Evolutionary conservation across 1,140 invertebrate genomes (phyloP).

Genomic region (Doryteuthis pealeii): DNA sequence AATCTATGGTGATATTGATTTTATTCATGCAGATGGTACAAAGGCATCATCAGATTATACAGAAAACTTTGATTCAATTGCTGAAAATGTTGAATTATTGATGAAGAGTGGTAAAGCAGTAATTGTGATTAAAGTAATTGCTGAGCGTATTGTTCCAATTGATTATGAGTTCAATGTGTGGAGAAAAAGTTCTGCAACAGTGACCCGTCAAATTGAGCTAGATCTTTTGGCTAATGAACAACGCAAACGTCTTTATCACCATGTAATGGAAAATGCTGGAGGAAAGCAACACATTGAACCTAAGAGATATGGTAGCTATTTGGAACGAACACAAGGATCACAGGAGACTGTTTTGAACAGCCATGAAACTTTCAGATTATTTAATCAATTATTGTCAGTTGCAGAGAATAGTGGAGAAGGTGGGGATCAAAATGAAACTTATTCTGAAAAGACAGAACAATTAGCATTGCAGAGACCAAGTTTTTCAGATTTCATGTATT

Average conservation of each 20-base stretch:
- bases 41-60: slow-evolving; percentile 26
- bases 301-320: background rate
- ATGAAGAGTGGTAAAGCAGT: slow-evolving; percentile 51
- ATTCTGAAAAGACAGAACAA: background rate
- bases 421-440: background rate
- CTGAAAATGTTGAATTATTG: slow-evolving; percentile 54
- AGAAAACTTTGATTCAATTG: slow-evolving; percentile 55
- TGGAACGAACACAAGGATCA: slow-evolving; percentile 11
- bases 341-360: slow-evolving; percentile 43
- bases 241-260: slow-evolving; percentile 47
- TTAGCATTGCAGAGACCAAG: background rate
- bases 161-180: slow-evolving; percentile 54
- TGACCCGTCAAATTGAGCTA: slow-evolving; percentile 56
- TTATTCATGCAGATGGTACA: slow-evolving; percentile 50
- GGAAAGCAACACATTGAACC: background rate
- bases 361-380: slow-evolving; percentile 45
- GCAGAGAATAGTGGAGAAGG: slow-evolving; percentile 43
- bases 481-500: background rate
- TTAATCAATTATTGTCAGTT: slow-evolving; percentile 47
- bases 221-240: slow-evolving; percentile 54
- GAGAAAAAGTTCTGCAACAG: slow-evolving; percentile 56
- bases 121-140: slow-evolving; percentile 53
- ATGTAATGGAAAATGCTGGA: slow-evolving; percentile 47
- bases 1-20: slow-evolving; percentile 49
- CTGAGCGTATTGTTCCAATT: slow-evolving; percentile 53